These are phyloP conservation scores for Sclerurus mexicanus DNA, from an alignment of 2,113 vertebrate genomes.

Conservation along the genomic window DNA sequence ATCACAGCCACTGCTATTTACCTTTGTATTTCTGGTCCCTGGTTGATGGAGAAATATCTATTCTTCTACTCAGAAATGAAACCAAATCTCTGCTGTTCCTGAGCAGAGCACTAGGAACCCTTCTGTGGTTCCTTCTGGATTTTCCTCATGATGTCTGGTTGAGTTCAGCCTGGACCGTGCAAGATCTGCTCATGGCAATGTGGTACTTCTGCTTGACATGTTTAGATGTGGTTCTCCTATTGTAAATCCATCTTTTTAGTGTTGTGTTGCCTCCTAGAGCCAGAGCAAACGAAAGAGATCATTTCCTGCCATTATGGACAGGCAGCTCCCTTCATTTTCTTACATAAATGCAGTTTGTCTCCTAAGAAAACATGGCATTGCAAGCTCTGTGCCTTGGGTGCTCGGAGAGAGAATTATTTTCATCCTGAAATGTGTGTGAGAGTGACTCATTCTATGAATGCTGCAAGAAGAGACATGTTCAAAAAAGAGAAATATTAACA, in stretches of 20 bases:
- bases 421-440: neutral
- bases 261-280: neutral
- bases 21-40: neutral
- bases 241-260: neutral
- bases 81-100: neutral
- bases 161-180: neutral
- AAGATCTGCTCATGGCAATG: neutral
- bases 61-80: neutral
- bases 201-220: neutral
- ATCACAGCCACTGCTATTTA: neutral
- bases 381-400: neutral
- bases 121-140: neutral
- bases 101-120: neutral
- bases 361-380: neutral
- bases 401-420: neutral
- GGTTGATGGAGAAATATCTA: neutral
- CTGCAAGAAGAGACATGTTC: neutral
- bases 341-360: neutral
- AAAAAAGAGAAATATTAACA: neutral
- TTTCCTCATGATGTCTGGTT: neutral
- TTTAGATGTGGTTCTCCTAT: neutral
- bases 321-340: neutral
- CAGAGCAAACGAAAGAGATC: neutral
- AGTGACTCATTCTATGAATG: neutral
- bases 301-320: neutral